phyloP scores from a whole-genome alignment of 64 coral and sea anemone species.

The Actinia tenebrosa region DNA sequence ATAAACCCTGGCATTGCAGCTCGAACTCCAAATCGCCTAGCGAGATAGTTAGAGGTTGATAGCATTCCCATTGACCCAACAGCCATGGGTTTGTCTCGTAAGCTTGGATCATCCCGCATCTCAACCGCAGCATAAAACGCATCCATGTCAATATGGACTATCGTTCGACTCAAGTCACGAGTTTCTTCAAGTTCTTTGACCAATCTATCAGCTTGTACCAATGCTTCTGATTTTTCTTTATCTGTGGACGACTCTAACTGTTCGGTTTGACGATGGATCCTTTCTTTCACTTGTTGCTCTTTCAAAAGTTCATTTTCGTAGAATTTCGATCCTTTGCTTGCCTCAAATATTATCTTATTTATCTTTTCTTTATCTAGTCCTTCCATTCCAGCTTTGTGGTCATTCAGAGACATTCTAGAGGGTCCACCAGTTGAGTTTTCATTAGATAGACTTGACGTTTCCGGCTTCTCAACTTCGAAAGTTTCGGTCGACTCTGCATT shows the following conservation, averaged over 20 bases:
- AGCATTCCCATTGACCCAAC: constrained; percentile 84
- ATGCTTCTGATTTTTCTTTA: constrained; percentile 63
- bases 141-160: constrained; percentile 98
- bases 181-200: constrained; percentile 77
- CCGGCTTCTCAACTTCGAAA: neutral
- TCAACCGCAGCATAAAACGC: constrained; percentile 97
- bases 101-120: constrained; percentile 83
- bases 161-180: constrained; percentile 82
- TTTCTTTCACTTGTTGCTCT: constrained; percentile 87
- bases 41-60: constrained; percentile 90
- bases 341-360: constrained; percentile 96
- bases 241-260: constrained; percentile 37
- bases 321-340: constrained; percentile 91
- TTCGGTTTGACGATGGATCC: constrained; percentile 50
- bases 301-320: constrained; percentile 90
- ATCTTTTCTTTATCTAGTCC: constrained; percentile 92
- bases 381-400: constrained; percentile 96
- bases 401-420: constrained; percentile 88
- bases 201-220: constrained; percentile 52
- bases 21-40: constrained; percentile 81
- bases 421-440: neutral
- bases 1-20: constrained; percentile 99
- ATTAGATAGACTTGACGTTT: neutral
- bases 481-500: neutral
- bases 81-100: constrained; percentile 92